Evolutionary conservation across 1,140 invertebrate species (phyloP).

Genomic region (Drosophila nikananu): DNA sequence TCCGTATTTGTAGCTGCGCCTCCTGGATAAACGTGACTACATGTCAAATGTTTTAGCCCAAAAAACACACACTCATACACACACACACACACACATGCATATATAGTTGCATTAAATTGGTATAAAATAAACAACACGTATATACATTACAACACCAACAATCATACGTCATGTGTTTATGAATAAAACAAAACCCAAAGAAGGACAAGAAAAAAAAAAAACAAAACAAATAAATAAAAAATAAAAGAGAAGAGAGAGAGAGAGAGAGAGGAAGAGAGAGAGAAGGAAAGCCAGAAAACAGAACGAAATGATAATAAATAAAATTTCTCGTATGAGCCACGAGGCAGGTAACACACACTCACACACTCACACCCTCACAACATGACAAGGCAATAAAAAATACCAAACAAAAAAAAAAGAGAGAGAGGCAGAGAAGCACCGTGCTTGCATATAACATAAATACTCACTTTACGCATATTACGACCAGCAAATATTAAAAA

Average conservation of each 20-base stretch:
- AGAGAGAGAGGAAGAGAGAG: not conserved
- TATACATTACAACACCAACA: slow-evolving; percentile 73
- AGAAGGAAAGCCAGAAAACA: not conserved
- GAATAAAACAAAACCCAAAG: slow-evolving; percentile 63
- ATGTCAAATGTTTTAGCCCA: slow-evolving; percentile 54
- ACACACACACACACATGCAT: slow-evolving; percentile 18
- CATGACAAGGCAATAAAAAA: slow-evolving; percentile 36
- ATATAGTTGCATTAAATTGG: slow-evolving; percentile 78
- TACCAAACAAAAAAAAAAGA: slow-evolving; percentile 7
- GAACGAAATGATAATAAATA: slow-evolving; percentile 53
- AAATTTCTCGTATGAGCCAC: slow-evolving; percentile 44
- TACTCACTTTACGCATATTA: slow-evolving; percentile 67
- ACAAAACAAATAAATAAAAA: slow-evolving; percentile 55
- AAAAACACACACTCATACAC: slow-evolving; percentile 5
- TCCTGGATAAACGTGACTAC: slow-evolving; percentile 48
- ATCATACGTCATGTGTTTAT: slow-evolving; percentile 49
- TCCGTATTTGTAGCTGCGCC: slow-evolving; percentile 4
- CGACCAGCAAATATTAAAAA: slow-evolving; percentile 47
- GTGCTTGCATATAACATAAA: slow-evolving; percentile 53
- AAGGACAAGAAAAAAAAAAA: slow-evolving; percentile 13
- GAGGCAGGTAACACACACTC: slow-evolving; percentile 56
- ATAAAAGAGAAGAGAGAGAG: slow-evolving; percentile 22
- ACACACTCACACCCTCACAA: not conserved
- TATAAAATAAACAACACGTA: slow-evolving; percentile 82
- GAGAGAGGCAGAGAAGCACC: not conserved